Base-by-base conservation (phyloP, 2,113 vertebrate species). In the Plecturocebus donacophilus region DNA sequence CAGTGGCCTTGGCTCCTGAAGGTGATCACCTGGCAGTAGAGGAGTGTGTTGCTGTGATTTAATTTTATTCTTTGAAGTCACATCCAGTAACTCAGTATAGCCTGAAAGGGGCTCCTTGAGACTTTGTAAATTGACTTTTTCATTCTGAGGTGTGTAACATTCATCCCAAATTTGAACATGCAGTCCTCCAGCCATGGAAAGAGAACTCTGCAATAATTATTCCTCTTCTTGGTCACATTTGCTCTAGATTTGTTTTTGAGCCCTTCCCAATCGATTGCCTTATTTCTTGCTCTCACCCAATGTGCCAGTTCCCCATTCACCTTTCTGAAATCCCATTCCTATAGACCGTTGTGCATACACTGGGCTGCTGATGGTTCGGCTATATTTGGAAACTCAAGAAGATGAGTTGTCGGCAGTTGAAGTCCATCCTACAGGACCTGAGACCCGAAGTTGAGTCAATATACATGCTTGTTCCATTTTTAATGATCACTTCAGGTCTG, bases 51-150 rank as follows among this genome's bases (percentile, higher is more conserved):
- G 91, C 96, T 98, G 76, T 92, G 96, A 92, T 96, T 89, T 56
- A 58, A 58, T 85, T 40, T 54, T 79, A 30, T 80, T 49, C 64
- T 98, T 95, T 96, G 96, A 95, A 92, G 86, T 71, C 84, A 92
- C 96, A 66, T 99, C 98, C 97, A 99, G 98, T 98, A 97, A 97
- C 98, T 97, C 90, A 85, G 0, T 87, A 61, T 70, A 90, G 97
- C 98, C 98, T 98, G 98, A 98, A 98, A 98, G 98, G 98, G 98
- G 97, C 97, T 98, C 98, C 97, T 98, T 95, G 80, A 95, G 96
- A 97, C 97, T 98, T 98, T 95, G 92, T 94, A 98, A 98, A 91
- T 21, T 45, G 75, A 5, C 20, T 92, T 91, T 85, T 98, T 97
- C 91, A 82, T 98, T 98, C 87, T 83, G 71, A 82, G 84, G 40